Percentiles rank a stretch among this genome's conserved stretches.
Conservation (phyloP, 30 jellyfish, hydroid and myxozoan species). For the Hydractinia symbiolongicarpus region DNA sequence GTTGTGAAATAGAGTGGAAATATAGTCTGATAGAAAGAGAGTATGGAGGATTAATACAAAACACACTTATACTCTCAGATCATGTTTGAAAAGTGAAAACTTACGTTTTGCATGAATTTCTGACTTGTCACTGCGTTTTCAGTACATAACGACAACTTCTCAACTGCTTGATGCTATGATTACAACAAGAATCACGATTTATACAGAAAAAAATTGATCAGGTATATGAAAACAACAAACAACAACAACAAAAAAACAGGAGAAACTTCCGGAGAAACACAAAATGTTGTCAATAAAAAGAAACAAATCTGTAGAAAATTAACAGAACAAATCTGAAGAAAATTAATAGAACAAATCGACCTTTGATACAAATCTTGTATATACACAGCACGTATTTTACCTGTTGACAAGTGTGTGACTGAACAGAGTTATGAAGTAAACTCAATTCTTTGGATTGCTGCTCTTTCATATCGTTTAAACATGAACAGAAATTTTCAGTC, state of each 20-base stretch:
- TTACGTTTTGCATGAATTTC: not conserved
- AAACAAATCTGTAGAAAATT: no score
- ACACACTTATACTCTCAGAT: not conserved
- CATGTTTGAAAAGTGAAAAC: not conserved
- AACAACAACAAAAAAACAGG: no score
- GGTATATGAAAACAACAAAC: no score
- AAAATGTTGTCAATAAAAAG: no score
- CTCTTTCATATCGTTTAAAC: not conserved
- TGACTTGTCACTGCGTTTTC: not conserved
- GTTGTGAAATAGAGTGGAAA: no score
- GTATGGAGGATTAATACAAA: no score
- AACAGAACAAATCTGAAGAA: no score
- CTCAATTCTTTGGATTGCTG: not conserved
- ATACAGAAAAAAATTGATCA: no score
- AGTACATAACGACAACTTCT: not conserved
- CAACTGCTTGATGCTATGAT: not conserved
- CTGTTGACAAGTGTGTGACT: slow-evolving; percentile 19
- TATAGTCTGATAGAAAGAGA: no score
- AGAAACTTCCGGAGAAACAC: no score
- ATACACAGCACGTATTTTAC: not conserved
- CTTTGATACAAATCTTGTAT: no score
- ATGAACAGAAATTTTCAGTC: slow-evolving; percentile 1
- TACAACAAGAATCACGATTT: not conserved
- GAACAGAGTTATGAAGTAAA: slow-evolving; percentile 8
- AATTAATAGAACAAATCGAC: no score